Percentiles rank a stretch among this genome's conserved stretches.
Evolutionary conservation across 2,797 vertebrate genomes (phyloP).

Genomic region (Lithobates sylvaticus): DNA sequence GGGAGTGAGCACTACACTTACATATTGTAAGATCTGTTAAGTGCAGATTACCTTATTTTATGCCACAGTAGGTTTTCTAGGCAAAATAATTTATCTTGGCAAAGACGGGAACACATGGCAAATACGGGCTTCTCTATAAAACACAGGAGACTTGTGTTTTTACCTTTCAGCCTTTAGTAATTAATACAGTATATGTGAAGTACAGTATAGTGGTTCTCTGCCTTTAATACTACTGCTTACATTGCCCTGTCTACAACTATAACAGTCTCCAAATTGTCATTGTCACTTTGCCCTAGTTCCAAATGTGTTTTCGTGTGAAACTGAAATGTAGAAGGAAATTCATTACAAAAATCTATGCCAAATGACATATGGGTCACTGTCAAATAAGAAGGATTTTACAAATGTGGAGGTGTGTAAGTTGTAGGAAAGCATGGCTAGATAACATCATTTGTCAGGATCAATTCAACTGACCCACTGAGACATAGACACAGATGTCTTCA

Average conservation of each 20-base stretch:
- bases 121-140: not conserved
- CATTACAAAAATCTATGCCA: constrained; percentile 54
- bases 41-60: not conserved
- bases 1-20: too few species aligned
- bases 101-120: too few species aligned
- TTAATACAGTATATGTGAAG: not conserved
- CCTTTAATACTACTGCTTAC: constrained; percentile 23
- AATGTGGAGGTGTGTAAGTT: constrained; percentile 51
- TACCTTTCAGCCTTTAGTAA: not conserved
- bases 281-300: constrained; percentile 54
- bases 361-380: constrained; percentile 55
- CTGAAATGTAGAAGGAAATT: constrained; percentile 48
- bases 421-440: constrained; percentile 34
- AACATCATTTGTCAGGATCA: constrained; percentile 56
- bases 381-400: constrained; percentile 52
- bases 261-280: constrained; percentile 37
- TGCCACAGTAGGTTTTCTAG: too few species aligned
- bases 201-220: not conserved
- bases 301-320: constrained; percentile 58
- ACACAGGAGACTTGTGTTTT: not conserved
- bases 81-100: too few species aligned
- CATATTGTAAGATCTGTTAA: not conserved
- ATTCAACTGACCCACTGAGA: constrained; percentile 49
- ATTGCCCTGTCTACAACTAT: constrained; percentile 13
- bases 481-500: constrained; percentile 41